A percentile compares a stretch with the other conserved stretches of the same genome.
Conservation (phyloP, 2,888 invertebrate species). For the Drosophila anomalata region DNA sequence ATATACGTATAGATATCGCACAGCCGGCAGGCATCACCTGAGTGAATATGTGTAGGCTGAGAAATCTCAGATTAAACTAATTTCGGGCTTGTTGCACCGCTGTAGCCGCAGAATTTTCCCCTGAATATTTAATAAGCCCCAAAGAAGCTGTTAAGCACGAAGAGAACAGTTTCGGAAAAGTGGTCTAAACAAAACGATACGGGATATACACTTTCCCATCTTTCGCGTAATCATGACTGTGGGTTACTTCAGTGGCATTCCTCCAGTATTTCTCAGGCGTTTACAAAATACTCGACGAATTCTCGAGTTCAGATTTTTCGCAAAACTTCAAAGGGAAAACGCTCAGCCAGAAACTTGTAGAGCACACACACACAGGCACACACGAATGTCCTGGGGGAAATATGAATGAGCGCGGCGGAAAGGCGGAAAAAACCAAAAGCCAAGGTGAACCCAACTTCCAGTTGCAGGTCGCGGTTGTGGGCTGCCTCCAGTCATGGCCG, state of each 20-base stretch:
- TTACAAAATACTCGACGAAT: conserved; percentile 7
- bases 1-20: conserved; percentile 18
- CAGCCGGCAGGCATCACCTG: conserved; percentile 36
- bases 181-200: not conserved
- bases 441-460: conserved; percentile 44
- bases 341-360: conserved; percentile 42
- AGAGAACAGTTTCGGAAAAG: conserved; percentile 13
- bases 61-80: conserved; percentile 78
- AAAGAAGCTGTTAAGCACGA: conserved; percentile 33
- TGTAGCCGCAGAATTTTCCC: conserved; percentile 52
- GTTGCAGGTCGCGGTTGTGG: conserved; percentile 24
- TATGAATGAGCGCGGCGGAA: conserved; percentile 66
- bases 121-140: conserved; percentile 77
- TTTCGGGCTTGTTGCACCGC: conserved; percentile 69
- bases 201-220: not conserved
- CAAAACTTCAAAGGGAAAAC: conserved; percentile 40
- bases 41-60: conserved; percentile 28
- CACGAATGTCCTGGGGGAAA: conserved; percentile 72
- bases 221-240: not conserved
- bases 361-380: conserved; percentile 15
- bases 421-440: conserved; percentile 55
- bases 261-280: not conserved
- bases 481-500: conserved; percentile 21
- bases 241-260: not conserved
- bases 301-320: conserved; percentile 20